Evolutionary conservation across 2,888 invertebrate species (phyloP).

Genomic region (Meiosimyza decipiens): DNA sequence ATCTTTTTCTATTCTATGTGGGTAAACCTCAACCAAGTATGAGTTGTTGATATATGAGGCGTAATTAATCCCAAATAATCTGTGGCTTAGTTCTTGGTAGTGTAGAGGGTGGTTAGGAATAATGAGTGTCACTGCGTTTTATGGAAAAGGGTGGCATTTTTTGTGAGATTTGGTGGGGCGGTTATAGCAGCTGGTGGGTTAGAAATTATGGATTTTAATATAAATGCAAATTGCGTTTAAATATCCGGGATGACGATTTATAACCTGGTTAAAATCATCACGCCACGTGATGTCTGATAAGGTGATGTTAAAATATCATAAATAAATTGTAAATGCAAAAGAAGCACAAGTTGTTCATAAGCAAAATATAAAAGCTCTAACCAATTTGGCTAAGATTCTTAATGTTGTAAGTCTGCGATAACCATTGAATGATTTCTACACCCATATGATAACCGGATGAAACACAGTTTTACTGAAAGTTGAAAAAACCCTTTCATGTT

Average conservation of each 20-base stretch:
- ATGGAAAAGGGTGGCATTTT: background rate
- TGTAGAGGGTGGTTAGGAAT: slow-evolving; percentile 30
- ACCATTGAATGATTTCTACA: no score
- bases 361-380: no score
- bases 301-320: background rate
- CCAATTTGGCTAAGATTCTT: no score
- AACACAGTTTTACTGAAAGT: no score
- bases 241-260: background rate
- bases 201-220: slow-evolving; percentile 35
- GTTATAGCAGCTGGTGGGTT: background rate
- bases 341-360: no score
- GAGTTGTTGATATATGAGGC: slow-evolving; percentile 63
- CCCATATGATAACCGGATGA: no score
- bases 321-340: background rate
- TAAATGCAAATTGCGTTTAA: slow-evolving; percentile 27
- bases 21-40: slow-evolving; percentile 39
- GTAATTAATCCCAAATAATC: slow-evolving; percentile 63
- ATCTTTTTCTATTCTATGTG: background rate
- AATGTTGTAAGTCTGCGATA: no score
- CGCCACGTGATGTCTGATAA: background rate
- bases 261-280: background rate
- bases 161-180: background rate
- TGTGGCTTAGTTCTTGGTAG: slow-evolving; percentile 49
- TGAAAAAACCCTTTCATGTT: no score
- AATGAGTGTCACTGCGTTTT: slow-evolving; percentile 9